Percentiles rank a stretch among this genome's conserved stretches.
These are phyloP conservation scores for Erpornis zantholeuca DNA, from an alignment of 2,113 vertebrate genomes.

Conservation along the genomic window DNA sequence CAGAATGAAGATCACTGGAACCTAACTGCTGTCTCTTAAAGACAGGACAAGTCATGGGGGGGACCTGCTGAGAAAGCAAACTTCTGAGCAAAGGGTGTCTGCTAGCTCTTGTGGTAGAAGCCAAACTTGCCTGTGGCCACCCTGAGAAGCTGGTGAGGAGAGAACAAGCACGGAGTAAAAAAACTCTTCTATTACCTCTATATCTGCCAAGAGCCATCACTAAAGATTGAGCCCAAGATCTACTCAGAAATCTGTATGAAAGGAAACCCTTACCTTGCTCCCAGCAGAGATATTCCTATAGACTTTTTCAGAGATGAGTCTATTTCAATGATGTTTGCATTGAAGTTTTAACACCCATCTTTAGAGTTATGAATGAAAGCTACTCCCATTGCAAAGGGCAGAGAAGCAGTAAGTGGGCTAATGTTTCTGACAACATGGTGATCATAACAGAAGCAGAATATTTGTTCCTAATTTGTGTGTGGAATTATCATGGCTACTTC, in stretches of 20 bases:
- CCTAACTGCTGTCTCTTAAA: neutral
- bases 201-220: neutral
- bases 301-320: neutral
- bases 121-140: neutral
- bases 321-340: neutral
- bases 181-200: neutral
- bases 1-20: neutral
- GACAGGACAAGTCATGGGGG: neutral
- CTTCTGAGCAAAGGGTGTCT: neutral
- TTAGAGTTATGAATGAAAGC: neutral
- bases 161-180: neutral
- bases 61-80: neutral
- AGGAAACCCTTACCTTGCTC: neutral
- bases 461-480: neutral
- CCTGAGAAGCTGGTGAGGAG: neutral
- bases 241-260: neutral
- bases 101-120: neutral
- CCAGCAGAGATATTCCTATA: neutral
- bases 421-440: neutral
- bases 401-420: neutral
- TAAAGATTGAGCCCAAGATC: neutral
- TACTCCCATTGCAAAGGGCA: neutral
- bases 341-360: neutral
- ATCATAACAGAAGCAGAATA: neutral
- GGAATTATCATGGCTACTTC: neutral